phyloP scores from a whole-genome alignment of 2,113 vertebrate species.

The Micronycteris hirsuta region DNA sequence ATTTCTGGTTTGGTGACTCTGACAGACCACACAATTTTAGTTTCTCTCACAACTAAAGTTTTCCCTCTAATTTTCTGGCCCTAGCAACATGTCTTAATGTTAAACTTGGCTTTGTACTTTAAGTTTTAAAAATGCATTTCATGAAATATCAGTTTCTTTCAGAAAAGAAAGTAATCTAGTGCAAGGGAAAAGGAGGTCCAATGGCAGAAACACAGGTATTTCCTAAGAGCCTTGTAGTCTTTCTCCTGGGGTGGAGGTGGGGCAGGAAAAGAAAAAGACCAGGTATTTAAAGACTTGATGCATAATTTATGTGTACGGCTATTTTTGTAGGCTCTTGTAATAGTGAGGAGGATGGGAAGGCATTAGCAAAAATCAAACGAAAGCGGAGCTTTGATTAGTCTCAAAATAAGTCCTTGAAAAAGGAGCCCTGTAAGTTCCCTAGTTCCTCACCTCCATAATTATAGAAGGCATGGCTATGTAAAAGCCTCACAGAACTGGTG shows the following conservation, averaged over 20 bases:
- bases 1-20: not conserved
- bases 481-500: not conserved
- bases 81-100: not conserved
- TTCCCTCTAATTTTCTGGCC: not conserved
- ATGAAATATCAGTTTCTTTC: not conserved
- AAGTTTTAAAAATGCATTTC: not conserved
- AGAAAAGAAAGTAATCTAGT: not conserved
- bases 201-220: not conserved
- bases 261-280: not conserved
- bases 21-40: not conserved
- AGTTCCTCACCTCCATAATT: not conserved
- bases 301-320: slow-evolving; percentile 60
- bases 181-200: not conserved
- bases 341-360: slow-evolving; percentile 19
- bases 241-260: not conserved
- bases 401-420: not conserved
- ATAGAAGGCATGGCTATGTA: not conserved
- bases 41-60: not conserved
- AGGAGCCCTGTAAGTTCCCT: not conserved
- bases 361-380: slow-evolving; percentile 29
- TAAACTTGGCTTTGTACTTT: not conserved
- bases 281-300: slow-evolving; percentile 64
- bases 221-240: not conserved
- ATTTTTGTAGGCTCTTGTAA: slow-evolving; percentile 64
- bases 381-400: slow-evolving; percentile 42